A percentile compares a stretch with the other conserved stretches of the same genome.
phyloP scores from a whole-genome alignment of 92 coral and sea anemone genomes.

The Bergia sp. region DNA sequence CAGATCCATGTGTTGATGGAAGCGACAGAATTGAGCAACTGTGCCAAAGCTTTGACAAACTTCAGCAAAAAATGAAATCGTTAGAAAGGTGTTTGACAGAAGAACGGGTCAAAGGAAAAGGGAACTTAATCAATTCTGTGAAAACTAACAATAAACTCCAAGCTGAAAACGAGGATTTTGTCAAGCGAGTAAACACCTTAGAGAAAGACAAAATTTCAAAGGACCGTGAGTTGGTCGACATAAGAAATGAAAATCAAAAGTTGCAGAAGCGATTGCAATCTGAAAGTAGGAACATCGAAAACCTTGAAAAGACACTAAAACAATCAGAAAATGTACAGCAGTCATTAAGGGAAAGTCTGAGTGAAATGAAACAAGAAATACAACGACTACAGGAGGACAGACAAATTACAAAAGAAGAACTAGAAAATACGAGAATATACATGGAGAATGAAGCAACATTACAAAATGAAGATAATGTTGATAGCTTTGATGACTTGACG shows the following conservation, averaged over 20 bases:
- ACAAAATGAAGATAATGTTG: neutral
- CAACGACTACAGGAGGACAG: slow-evolving; percentile 16
- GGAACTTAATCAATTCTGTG: slow-evolving; percentile 34
- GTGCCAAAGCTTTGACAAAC: slow-evolving; percentile 53
- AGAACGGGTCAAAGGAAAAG: slow-evolving; percentile 49
- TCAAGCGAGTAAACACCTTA: slow-evolving; percentile 15
- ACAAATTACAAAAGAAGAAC: neutral
- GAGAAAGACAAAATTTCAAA: slow-evolving; percentile 22
- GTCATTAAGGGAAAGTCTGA: slow-evolving; percentile 37
- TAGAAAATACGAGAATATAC: neutral
- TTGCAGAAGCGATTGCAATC: slow-evolving; percentile 44
- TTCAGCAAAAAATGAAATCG: slow-evolving; percentile 54
- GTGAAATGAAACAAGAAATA: slow-evolving; percentile 25
- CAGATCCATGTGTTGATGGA: slow-evolving; percentile 44
- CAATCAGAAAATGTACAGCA: slow-evolving; percentile 42
- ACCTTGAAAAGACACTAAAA: slow-evolving; percentile 13
- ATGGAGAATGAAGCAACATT: neutral
- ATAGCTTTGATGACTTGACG: slow-evolving; percentile 1
- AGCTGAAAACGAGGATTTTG: slow-evolving; percentile 3
- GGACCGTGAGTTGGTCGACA: slow-evolving; percentile 47
- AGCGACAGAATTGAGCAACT: slow-evolving; percentile 44
- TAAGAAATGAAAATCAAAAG: slow-evolving; percentile 42
- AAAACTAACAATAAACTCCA: slow-evolving; percentile 48
- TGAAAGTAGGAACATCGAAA: slow-evolving; percentile 46
- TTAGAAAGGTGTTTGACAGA: slow-evolving; percentile 53